A percentile compares a stretch with the other conserved stretches of the same genome.
phyloP scores from a whole-genome alignment of 2,888 invertebrate genomes.

The Lasius platythorax region DNA sequence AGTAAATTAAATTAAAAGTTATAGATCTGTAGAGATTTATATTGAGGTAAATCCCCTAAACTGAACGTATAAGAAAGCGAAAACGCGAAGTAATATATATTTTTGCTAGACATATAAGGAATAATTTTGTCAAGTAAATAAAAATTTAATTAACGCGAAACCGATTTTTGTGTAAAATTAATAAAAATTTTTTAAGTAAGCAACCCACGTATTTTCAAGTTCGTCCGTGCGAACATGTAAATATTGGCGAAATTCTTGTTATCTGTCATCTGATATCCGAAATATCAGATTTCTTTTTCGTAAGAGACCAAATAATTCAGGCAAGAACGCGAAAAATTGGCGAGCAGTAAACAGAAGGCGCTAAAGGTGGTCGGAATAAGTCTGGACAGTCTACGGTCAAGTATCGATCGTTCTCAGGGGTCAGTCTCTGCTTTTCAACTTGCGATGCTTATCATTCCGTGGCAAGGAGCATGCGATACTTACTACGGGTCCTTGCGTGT shows the following conservation, averaged over 20 bases:
- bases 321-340: slow-evolving; percentile 61
- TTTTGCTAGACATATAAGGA: background rate
- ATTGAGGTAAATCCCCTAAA: background rate
- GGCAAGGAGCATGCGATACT: slow-evolving; percentile 78
- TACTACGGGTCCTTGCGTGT: slow-evolving; percentile 53
- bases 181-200: background rate
- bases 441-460: slow-evolving; percentile 80
- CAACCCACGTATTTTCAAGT: background rate
- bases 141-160: background rate
- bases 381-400: slow-evolving; percentile 68
- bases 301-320: slow-evolving; percentile 63
- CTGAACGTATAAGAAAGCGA: background rate
- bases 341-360: slow-evolving; percentile 48
- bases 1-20: background rate
- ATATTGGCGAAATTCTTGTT: slow-evolving; percentile 9
- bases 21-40: background rate
- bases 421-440: slow-evolving; percentile 78
- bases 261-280: slow-evolving; percentile 52
- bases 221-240: background rate
- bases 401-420: slow-evolving; percentile 75
- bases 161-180: background rate
- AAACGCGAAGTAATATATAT: background rate
- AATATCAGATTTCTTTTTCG: slow-evolving; percentile 62
- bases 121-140: background rate
- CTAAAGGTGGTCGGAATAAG: slow-evolving; percentile 66